Evolutionary conservation across 2,113 vertebrate species (phyloP).

Genomic region (Jacana jacana): DNA sequence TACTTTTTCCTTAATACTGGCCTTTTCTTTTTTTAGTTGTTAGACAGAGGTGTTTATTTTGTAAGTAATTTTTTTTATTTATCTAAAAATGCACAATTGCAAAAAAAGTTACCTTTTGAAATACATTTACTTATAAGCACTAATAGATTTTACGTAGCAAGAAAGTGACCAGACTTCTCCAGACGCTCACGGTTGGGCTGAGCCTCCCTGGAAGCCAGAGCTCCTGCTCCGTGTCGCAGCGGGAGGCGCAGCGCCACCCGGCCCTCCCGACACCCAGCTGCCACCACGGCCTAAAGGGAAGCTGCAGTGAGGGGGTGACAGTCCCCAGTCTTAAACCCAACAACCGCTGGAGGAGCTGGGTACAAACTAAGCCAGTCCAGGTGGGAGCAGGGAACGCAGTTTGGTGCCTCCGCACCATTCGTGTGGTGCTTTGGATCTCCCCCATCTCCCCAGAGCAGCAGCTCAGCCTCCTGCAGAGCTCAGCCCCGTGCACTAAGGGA

Average conservation of each 20-base stretch:
- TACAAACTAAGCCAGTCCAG: background rate
- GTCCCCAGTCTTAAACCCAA: too few relatives aligned
- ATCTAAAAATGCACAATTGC: conserved; percentile 72
- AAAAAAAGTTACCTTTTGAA: conserved; percentile 57
- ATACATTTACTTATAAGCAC: conserved; percentile 55
- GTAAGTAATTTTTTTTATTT: conserved; percentile 56
- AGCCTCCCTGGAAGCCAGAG: background rate
- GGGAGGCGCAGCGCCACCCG: background rate
- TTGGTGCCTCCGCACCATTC: background rate
- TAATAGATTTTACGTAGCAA: conserved; percentile 37
- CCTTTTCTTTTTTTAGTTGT: background rate
- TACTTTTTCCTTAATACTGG: background rate
- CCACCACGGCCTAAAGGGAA: background rate
- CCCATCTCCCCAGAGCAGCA: background rate
- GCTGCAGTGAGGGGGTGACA: background rate
- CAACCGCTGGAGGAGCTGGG: background rate
- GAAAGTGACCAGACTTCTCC: conserved; percentile 13
- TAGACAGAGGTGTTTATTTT: conserved; percentile 66
- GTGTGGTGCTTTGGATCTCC: background rate
- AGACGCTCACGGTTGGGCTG: background rate
- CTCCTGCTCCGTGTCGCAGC: background rate
- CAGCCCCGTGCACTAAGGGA: background rate
- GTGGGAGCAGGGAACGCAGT: background rate
- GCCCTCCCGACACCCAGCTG: background rate
- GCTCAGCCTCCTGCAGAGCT: background rate